A percentile compares a stretch with the other conserved stretches of the same genome.
phyloP scores from a whole-genome alignment of 2,888 invertebrate species.

The Vandiemenella viatica region DNA sequence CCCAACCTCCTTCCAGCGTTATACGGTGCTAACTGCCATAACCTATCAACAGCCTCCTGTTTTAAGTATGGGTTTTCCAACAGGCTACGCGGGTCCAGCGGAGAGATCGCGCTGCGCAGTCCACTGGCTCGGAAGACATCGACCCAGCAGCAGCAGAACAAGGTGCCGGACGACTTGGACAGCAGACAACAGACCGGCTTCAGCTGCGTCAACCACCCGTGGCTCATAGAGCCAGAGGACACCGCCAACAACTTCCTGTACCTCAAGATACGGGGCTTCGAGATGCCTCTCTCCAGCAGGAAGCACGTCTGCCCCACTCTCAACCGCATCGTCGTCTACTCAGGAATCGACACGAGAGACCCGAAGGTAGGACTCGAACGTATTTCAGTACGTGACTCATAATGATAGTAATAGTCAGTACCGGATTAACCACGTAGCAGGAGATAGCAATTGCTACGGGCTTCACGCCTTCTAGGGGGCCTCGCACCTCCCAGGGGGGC shows the following conservation, averaged over 20 bases:
- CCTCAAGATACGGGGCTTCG: slow-evolving; percentile 50
- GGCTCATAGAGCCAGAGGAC: slow-evolving; percentile 63
- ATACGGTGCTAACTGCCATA: no score
- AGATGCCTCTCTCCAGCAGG: slow-evolving; percentile 26
- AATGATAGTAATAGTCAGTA: no score
- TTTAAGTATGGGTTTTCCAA: no score
- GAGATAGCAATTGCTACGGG: no score
- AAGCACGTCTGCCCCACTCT: slow-evolving; percentile 43
- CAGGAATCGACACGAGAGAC: slow-evolving; percentile 46
- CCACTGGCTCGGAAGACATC: slow-evolving; percentile 25
- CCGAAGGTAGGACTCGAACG: slow-evolving; percentile 42
- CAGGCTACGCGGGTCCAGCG: slow-evolving; percentile 56
- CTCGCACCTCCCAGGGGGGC: no score
- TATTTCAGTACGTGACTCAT: no score
- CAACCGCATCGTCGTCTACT: slow-evolving; percentile 57
- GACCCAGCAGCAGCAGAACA: slow-evolving; percentile 16
- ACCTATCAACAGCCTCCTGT: no score
- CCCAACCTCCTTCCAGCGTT: no score
- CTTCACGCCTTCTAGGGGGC: no score
- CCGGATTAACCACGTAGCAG: no score
- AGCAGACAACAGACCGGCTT: no score
- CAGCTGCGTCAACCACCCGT: slow-evolving; percentile 53
- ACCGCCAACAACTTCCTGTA: slow-evolving; percentile 53
- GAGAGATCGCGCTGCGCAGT: slow-evolving; percentile 52
- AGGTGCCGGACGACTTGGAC: slow-evolving; percentile 20